These are phyloP conservation scores for Pseudolycoriella hygida DNA, from an alignment of 2,888 invertebrate genomes.

Conservation along the genomic window DNA sequence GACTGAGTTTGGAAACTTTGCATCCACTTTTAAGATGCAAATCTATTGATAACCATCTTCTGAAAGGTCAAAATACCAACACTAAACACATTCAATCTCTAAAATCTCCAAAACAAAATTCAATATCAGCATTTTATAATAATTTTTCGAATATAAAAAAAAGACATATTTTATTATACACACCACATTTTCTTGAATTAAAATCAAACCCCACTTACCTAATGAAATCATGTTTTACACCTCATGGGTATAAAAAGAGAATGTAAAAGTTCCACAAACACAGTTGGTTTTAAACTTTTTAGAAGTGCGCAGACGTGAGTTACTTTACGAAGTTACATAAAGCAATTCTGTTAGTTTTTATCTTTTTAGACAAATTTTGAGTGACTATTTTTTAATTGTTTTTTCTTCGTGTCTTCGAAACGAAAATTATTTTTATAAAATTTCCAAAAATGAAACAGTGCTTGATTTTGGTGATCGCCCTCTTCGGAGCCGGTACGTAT, in stretches of 20 bases:
- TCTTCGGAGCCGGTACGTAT: conserved; percentile 50
- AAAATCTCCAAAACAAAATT: too few relatives aligned
- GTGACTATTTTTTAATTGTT: background rate
- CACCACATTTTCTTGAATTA: background rate
- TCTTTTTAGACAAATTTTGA: background rate
- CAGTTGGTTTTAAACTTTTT: conserved; percentile 29
- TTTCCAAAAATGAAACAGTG: conserved; percentile 27
- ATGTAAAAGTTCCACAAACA: conserved; percentile 29
- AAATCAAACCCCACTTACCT: background rate
- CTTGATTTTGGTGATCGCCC: conserved; percentile 39
- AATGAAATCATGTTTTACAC: conserved; percentile 8
- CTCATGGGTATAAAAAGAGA: conserved; percentile 30
- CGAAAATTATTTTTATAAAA: background rate
- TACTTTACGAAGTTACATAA: background rate
- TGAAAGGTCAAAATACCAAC: too few relatives aligned
- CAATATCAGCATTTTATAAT: too few relatives aligned
- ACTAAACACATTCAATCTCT: too few relatives aligned
- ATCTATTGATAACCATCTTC: too few relatives aligned
- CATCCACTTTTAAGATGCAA: too few relatives aligned
- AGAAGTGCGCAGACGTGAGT: conserved; percentile 6
- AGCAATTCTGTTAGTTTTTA: background rate
- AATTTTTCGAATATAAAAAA: too few relatives aligned
- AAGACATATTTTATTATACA: background rate
- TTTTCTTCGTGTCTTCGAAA: background rate
- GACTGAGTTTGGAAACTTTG: too few relatives aligned